phyloP scores from a whole-genome alignment of 1,140 invertebrate genomes.

The Trichonephila clavipes region DNA sequence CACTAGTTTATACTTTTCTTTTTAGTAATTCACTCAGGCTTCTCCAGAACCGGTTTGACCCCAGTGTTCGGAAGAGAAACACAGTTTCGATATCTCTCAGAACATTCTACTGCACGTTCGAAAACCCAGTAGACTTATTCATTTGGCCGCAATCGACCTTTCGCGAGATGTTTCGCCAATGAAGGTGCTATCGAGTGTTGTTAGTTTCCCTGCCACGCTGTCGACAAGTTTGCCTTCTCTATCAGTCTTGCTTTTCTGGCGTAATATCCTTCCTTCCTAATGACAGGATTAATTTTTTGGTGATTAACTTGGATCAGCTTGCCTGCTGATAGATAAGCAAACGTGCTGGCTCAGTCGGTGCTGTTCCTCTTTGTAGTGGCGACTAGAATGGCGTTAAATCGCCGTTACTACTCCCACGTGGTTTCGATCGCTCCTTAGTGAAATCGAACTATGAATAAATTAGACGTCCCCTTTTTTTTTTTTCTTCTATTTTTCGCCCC shows the following conservation, averaged over 20 bases:
- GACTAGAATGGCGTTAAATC: not conserved
- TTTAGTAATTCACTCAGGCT: not conserved
- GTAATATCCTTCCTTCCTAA: not conserved
- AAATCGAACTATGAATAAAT: not conserved
- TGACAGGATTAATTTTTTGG: not conserved
- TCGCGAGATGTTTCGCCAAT: not conserved
- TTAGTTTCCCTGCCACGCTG: conserved; percentile 10
- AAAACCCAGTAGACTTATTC: not conserved
- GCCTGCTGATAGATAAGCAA: not conserved
- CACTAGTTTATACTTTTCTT: not conserved
- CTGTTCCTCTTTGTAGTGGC: not conserved
- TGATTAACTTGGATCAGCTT: not conserved
- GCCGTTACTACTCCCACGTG: not conserved
- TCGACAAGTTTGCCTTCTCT: not conserved
- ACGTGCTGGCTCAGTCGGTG: not conserved
- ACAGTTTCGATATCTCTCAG: not conserved
- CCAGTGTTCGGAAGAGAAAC: not conserved
- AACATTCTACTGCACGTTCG: not conserved
- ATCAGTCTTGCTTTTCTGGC: not conserved
- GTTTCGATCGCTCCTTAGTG: not conserved
- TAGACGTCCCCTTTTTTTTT: no score
- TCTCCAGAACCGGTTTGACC: conserved; percentile 4
- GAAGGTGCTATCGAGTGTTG: not conserved
- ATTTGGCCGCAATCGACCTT: not conserved
- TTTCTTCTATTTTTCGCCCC: no score